phyloP scores from a whole-genome alignment of 2,113 vertebrate species.

The Pseudopipra pipra region DNA sequence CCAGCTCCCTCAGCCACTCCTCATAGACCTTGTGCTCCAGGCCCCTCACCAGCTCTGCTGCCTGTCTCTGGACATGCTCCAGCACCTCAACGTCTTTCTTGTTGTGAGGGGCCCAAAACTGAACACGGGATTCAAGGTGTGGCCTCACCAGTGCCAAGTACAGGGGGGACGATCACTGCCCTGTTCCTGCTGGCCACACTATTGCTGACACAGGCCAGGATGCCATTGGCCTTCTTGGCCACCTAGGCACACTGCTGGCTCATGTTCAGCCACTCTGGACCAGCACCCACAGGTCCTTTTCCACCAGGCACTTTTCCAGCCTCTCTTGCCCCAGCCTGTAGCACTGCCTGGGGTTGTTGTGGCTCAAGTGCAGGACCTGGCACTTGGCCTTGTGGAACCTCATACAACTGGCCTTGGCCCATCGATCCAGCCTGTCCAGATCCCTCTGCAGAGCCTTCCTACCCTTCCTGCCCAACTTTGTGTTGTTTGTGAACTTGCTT shows the following conservation, averaged over 20 bases:
- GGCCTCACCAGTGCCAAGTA: rapidly evolving
- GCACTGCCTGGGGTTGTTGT: neutral
- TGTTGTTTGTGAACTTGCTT: neutral
- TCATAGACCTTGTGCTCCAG: neutral
- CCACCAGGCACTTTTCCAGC: neutral
- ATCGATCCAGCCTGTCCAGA: neutral
- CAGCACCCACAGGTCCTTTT: neutral
- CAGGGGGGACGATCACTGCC: rapidly evolving
- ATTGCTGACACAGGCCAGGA: neutral
- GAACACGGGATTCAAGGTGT: rapidly evolving
- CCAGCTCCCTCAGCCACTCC: neutral
- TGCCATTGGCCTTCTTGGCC: neutral
- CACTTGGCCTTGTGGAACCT: neutral
- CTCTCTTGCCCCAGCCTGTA: neutral
- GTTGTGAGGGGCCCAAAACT: rapidly evolving
- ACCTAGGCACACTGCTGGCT: neutral
- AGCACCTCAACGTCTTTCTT: neutral
- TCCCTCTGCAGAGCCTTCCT: neutral
- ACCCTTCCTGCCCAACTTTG: neutral
- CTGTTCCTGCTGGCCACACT: neutral
- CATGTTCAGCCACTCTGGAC: neutral
- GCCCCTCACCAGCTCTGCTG: rapidly evolving
- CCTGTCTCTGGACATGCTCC: neutral
- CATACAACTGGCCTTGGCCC: rapidly evolving
- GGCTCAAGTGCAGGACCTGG: neutral